A percentile compares a stretch with the other conserved stretches of the same genome.
Evolutionary conservation across 2,888 invertebrate species (phyloP).

Genomic region (Stenotaenia linearis): DNA sequence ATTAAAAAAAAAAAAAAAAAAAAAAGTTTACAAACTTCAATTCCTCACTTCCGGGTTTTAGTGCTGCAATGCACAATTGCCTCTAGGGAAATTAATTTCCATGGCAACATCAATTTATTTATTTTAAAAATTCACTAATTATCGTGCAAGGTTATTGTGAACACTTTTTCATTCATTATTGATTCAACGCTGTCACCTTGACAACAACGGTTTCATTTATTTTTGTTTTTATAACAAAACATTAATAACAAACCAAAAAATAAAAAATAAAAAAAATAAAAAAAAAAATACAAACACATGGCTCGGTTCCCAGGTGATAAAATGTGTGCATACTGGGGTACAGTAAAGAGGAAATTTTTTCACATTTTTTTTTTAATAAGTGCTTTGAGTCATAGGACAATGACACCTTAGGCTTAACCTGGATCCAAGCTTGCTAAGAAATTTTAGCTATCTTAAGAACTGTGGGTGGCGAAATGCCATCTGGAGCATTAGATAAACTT

Average conservation of each 20-base stretch:
- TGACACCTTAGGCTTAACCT: constrained; percentile 7
- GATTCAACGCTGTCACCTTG: background rate
- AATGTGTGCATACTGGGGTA: background rate
- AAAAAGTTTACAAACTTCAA: background rate
- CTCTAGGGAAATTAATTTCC: constrained; percentile 1
- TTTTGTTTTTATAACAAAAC: too few relatives aligned
- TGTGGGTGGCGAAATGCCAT: constrained; percentile 24
- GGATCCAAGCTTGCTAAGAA: background rate
- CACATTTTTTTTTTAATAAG: background rate
- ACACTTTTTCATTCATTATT: background rate
- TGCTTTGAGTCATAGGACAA: background rate
- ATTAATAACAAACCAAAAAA: background rate
- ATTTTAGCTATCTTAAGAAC: constrained; percentile 18
- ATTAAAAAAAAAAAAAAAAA: background rate
- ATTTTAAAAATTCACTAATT: background rate
- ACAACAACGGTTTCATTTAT: background rate
- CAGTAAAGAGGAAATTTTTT: background rate
- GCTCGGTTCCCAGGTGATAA: constrained; percentile 8
- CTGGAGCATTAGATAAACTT: constrained; percentile 21
- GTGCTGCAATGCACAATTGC: background rate
- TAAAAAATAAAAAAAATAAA: background rate
- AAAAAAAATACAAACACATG: background rate
- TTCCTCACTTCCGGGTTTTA: background rate
- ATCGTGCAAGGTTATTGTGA: background rate
- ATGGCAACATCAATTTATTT: constrained; percentile 13